These are phyloP conservation scores for Hippopotamus amphibius DNA, from an alignment of 2,113 vertebrate genomes.

Conservation along the genomic window DNA sequence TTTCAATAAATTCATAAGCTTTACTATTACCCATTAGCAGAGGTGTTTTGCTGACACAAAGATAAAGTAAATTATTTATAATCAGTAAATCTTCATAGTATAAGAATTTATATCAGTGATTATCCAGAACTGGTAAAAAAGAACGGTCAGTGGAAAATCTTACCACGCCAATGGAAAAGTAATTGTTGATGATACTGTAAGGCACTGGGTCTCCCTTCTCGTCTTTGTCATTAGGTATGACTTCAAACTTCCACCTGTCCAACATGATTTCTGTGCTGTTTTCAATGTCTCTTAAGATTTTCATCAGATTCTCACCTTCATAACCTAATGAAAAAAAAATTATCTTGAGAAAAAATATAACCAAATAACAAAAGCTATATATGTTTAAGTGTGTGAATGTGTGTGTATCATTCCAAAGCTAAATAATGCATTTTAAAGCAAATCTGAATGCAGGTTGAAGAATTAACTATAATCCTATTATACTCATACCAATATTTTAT, in stretches of 20 bases:
- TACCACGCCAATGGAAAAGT: conserved; percentile 96
- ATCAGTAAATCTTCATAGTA: conserved; percentile 69
- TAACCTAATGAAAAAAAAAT: conserved; percentile 89
- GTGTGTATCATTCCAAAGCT: background rate
- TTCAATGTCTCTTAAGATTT: conserved; percentile 96
- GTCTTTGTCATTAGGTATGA: conserved; percentile 93
- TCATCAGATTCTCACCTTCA: conserved; percentile 96
- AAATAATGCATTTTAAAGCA: background rate
- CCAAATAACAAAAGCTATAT: background rate
- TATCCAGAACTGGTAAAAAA: conserved; percentile 64
- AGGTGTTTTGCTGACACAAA: conserved; percentile 75
- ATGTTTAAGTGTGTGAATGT: background rate
- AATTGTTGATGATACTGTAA: conserved; percentile 98
- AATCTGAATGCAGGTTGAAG: background rate
- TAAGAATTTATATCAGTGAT: conserved; percentile 55
- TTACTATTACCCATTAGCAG: background rate
- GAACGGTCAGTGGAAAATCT: conserved; percentile 81
- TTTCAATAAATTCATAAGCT: conserved; percentile 28
- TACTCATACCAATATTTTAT: background rate
- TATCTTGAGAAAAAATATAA: conserved; percentile 6
- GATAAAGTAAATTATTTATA: conserved; percentile 60
- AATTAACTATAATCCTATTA: background rate
- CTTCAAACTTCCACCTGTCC: conserved; percentile 91
- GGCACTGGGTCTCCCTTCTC: conserved; percentile 96
- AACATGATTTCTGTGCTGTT: conserved; percentile 93